Base-by-base conservation (phyloP, 35 echinoderm and acorn worm species). In the Apostichopus parvimensis region DNA sequence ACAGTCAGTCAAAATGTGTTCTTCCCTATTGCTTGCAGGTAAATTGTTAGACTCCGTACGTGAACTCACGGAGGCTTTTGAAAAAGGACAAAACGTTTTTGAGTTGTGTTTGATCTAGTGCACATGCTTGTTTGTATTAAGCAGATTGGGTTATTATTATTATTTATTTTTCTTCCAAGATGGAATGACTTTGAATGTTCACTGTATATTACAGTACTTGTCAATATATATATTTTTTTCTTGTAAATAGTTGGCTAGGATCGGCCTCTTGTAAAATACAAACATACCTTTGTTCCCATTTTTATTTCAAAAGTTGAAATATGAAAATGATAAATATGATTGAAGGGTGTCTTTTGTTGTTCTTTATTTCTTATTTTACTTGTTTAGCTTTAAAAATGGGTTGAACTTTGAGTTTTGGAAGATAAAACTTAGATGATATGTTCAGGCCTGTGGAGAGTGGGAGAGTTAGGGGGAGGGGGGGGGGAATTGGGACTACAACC, bases 221-320 rank as follows among this genome's bases (percentile, higher is more conserved):
- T 82, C 34, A 14, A 68, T 68, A 68, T 18, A 68, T 68, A 68
- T 68, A 68, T 68, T 14, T 68, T 68, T 68, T 68, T 18, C 64
- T 45, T 82, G 79, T 82, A 82, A 45, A 82, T 82, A 54, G 52
- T 15, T 82, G 53, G 79, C 79, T 56, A 55, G 6, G 34, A 15
- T 82, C 17, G 52, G 45, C 79, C 79, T 54, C 54, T 25, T 82
- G 55, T 82, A 82, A 45, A 45, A 82, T 82, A 82, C n/a, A 45
- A 15, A 82, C 79, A 55, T 82, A 82, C 79, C 45, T 82, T 82
- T 82, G 64, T 80, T 82, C 79, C 55, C 55, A 56, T 82, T 82
- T 82, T 82, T 82, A 55, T 82, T 82, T 34, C 79, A 82, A 82
- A 45, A 82, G 79, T 82, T 82, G 79, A 82, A 82, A 82, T 82